Base-by-base conservation (phyloP, 2,888 invertebrate genomes). In the Cantharis lateralis region DNA sequence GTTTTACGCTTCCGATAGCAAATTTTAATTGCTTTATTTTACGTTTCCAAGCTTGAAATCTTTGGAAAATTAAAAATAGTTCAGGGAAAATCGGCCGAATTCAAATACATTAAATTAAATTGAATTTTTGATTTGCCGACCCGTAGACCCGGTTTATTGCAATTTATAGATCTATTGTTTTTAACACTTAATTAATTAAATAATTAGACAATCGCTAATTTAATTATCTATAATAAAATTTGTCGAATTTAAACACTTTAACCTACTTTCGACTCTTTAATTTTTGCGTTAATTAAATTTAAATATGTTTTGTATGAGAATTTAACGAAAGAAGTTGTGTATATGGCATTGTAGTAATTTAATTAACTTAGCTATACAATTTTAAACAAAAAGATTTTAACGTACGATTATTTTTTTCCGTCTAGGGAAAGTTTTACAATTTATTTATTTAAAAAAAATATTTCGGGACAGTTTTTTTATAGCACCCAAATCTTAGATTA, bases 381-480 rank as follows among this genome's bases (percentile, higher is more conserved):
- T 66, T 61, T 70, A 68, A 74, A 77, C 74, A 77, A 77, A 71
- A 71, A 71, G 71, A 74, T 77, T 77, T 74, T 26, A 68, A 28
- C 62, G 62, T 62, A 68, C 32, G 62, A 74, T 71, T 71, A 28
- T 68, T 73, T 77, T 62, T 71, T 73, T 77, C 26, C 15, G 15
- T 16, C 28, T 16, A 73, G 70, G 48, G 73, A 16, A 70, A 77
- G 73, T 77, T 73, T 77, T 70, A 18, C 62, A 77, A 77, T 10
- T 70, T 69, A 70, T 73, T 73, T 76, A 73, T 68, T 74, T 28
- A 20, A 66, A 48, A 61, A 69, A 26, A 28, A 16, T 63, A 71
- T 71, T 62, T 71, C 61, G 48, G 13, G 18, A 69, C 48, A 11
- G 1, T 32, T 32, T 28, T 28, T 69, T 69, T 32, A 32, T 13